Conservation (phyloP, 2,888 invertebrate species). For the Tenthredo amoena region DNA sequence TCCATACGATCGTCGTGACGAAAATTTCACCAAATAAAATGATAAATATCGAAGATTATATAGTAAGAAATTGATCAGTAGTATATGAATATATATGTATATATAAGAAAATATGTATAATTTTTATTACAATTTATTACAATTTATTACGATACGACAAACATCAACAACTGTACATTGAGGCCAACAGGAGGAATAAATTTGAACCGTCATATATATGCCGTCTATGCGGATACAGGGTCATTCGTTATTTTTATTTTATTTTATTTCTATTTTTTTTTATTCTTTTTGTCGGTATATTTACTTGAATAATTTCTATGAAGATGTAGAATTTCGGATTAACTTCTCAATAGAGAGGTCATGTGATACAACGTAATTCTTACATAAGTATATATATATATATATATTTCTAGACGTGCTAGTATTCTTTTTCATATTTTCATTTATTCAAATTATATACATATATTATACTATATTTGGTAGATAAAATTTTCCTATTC, state of each 20-base stretch:
- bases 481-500: too few species aligned
- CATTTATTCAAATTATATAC: background rate
- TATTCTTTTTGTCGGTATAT: background rate
- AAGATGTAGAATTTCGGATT: background rate
- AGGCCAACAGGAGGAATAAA: slow-evolving; percentile 33
- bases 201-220: background rate
- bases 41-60: too few species aligned
- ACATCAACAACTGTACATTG: slow-evolving; percentile 48
- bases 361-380: background rate
- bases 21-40: too few species aligned
- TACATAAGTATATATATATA: background rate
- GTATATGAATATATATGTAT: background rate
- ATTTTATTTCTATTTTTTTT: background rate
- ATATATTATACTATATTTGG: background rate
- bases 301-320: background rate
- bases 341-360: background rate
- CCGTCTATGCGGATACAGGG: background rate
- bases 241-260: background rate
- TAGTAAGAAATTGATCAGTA: background rate
- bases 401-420: background rate
- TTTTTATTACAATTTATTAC: slow-evolving; percentile 51
- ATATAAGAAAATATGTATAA: background rate
- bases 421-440: background rate
- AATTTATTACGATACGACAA: slow-evolving; percentile 48
- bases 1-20: background rate